phyloP scores from a whole-genome alignment of 2,888 invertebrate genomes.

The Platycnemis pennipes region DNA sequence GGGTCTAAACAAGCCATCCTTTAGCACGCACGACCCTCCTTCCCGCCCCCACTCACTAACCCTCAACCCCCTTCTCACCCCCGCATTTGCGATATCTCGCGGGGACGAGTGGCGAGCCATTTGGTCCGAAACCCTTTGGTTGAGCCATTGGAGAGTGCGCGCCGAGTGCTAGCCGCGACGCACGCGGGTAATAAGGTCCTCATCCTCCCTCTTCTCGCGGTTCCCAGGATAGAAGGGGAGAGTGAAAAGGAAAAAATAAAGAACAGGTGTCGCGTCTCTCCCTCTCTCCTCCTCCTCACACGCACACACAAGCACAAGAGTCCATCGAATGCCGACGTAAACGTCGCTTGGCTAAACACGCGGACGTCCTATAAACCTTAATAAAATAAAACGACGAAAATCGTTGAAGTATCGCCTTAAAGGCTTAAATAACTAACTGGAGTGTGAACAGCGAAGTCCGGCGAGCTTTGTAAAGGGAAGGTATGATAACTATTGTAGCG shows the following conservation, averaged over 20 bases:
- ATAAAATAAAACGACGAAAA: too few relatives aligned
- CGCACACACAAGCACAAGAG: background rate
- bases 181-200: background rate
- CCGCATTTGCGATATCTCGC: background rate
- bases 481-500: too few relatives aligned
- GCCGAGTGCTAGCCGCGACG: background rate
- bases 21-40: background rate
- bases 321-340: background rate
- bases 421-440: too few relatives aligned
- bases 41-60: background rate
- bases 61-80: too few relatives aligned
- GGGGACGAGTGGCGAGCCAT: background rate
- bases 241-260: background rate
- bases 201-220: background rate
- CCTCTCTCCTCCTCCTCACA: background rate
- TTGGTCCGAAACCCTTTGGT: background rate
- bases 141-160: background rate
- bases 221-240: background rate
- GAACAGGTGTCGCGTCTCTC: slow-evolving; percentile 2
- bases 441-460: too few relatives aligned
- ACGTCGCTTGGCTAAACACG: background rate
- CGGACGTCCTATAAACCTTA: background rate
- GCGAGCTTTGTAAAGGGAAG: too few relatives aligned
- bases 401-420: too few relatives aligned
- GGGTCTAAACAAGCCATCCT: background rate